These are phyloP conservation scores for Meganola albula DNA, from an alignment of 2,888 invertebrate genomes.

Conservation along the genomic window DNA sequence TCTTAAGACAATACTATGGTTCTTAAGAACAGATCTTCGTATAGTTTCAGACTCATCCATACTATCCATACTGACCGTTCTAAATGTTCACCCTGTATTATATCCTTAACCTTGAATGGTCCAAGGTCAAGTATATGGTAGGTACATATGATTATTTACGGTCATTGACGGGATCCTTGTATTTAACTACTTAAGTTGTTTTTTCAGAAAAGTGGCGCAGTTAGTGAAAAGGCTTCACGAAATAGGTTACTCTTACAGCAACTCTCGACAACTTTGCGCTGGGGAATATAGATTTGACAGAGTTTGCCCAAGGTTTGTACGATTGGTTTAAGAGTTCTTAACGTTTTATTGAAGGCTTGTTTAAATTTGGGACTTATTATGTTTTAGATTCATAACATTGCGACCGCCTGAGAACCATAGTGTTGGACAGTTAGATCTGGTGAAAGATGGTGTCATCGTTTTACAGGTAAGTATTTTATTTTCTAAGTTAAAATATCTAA, in stretches of 20 bases:
- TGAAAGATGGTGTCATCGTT: constrained; percentile 64
- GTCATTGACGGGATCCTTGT: too few species aligned
- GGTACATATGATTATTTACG: too few species aligned
- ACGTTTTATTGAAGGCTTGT: not conserved
- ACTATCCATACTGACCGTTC: too few species aligned
- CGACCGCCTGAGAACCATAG: constrained; percentile 53
- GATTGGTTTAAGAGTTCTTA: constrained; percentile 1
- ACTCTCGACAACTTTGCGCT: constrained; percentile 57
- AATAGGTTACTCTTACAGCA: constrained; percentile 63
- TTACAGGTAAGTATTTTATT: constrained; percentile 49
- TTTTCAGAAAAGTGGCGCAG: constrained; percentile 61
- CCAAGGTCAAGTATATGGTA: too few species aligned
- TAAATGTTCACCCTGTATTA: too few species aligned
- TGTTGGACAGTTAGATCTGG: constrained; percentile 58
- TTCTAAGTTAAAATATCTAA: too few species aligned
- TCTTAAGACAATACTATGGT: too few species aligned
- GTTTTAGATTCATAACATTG: constrained; percentile 69
- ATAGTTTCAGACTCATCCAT: too few species aligned
- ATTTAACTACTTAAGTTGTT: too few species aligned
- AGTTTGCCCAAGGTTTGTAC: constrained; percentile 72
- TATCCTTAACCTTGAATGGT: too few species aligned
- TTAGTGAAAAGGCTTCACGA: constrained; percentile 63
- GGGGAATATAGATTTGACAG: constrained; percentile 77
- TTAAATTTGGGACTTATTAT: not conserved
- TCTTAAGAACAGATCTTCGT: too few species aligned